These are phyloP conservation scores for Amblyteles armatorius DNA, from an alignment of 2,888 invertebrate species.

Conservation along the genomic window DNA sequence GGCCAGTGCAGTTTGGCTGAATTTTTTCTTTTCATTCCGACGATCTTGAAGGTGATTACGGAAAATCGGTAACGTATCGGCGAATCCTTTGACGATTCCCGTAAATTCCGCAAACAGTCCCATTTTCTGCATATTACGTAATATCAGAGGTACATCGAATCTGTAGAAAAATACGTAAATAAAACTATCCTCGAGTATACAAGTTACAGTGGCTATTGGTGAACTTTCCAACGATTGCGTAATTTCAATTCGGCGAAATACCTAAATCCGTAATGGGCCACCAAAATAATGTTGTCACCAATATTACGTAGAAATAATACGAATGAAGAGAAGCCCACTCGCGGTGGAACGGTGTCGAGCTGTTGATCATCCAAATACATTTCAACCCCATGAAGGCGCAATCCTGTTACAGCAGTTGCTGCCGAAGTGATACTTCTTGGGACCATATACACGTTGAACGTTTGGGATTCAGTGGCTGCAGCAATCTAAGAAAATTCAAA, in stretches of 20 bases:
- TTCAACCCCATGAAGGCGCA: conserved; percentile 38
- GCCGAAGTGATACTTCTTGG: conserved; percentile 42
- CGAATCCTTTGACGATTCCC: conserved; percentile 41
- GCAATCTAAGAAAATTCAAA: conserved; percentile 45
- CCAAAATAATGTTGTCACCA: conserved; percentile 40
- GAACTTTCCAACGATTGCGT: neutral
- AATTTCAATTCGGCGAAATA: neutral
- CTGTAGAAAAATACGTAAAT: conserved; percentile 36
- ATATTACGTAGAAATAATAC: conserved; percentile 27
- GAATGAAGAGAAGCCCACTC: conserved; percentile 38
- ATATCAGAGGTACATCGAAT: conserved; percentile 56
- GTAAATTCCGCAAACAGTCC: conserved; percentile 42
- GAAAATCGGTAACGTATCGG: conserved; percentile 52
- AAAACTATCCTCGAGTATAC: neutral
- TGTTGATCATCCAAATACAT: conserved; percentile 44
- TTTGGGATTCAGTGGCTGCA: conserved; percentile 27
- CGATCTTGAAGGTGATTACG: conserved; percentile 45
- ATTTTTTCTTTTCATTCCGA: conserved; percentile 49
- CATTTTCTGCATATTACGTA: conserved; percentile 29
- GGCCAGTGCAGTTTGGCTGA: conserved; percentile 38
- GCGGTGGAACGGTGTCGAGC: conserved; percentile 44
- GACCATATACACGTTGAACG: conserved; percentile 56
- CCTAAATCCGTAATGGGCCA: conserved; percentile 61
- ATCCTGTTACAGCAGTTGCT: conserved; percentile 44
- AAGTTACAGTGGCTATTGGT: neutral